Evolutionary conservation across 2,113 vertebrate genomes (phyloP).

Genomic region (Ondatra zibethicus): DNA sequence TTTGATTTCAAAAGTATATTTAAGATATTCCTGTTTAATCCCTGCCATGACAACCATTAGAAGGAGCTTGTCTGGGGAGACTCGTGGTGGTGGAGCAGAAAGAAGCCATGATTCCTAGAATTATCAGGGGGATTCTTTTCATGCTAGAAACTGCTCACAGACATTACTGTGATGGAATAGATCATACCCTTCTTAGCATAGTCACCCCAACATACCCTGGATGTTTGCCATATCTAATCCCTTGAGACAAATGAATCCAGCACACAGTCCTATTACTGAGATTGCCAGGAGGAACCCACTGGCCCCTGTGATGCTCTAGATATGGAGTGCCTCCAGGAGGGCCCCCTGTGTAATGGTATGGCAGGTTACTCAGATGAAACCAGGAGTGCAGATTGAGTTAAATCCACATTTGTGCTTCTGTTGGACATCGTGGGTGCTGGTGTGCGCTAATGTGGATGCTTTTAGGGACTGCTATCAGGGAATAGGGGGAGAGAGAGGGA

Average conservation of each 20-base stretch:
- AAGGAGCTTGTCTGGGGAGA: not conserved
- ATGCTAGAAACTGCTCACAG: too few relatives aligned
- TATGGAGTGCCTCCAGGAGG: not conserved
- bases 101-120: not conserved
- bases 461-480: not conserved
- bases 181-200: not conserved
- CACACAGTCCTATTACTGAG: not conserved
- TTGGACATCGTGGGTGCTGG: not conserved
- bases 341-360: not conserved
- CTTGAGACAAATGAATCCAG: not conserved
- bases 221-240: not conserved
- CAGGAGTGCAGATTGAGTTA: not conserved
- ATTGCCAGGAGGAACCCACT: rapidly evolving
- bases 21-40: not conserved
- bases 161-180: not conserved
- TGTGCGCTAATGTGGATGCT: not conserved
- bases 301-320: not conserved
- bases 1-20: not conserved
- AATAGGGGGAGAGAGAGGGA: not conserved
- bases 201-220: not conserved
- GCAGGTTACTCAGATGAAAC: not conserved
- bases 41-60: not conserved
- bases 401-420: not conserved
- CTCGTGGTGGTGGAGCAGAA: not conserved
- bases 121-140: not conserved